Percentiles rank a stretch among this genome's conserved stretches.
Evolutionary conservation across 2,797 vertebrate species (phyloP).

Genomic region (Sebastes alutus): DNA sequence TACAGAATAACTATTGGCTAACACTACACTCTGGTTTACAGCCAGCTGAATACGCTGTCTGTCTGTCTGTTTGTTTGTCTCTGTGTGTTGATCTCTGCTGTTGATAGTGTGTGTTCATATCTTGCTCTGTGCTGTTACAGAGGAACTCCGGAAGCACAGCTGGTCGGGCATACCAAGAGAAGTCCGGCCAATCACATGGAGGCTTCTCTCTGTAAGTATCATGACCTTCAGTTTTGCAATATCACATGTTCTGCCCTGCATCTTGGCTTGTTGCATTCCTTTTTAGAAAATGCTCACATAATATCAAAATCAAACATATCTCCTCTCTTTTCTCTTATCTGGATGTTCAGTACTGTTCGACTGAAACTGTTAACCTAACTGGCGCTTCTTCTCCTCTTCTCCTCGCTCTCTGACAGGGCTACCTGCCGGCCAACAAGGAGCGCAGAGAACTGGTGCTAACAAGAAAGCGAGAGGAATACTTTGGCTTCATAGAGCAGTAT

Average conservation of each 20-base stretch:
- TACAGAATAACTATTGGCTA: background rate
- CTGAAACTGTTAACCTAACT: background rate
- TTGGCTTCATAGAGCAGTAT: slow-evolving; percentile 98
- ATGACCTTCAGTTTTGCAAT: background rate
- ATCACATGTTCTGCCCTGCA: background rate
- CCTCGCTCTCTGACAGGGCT: slow-evolving; percentile 83
- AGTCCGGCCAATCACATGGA: slow-evolving; percentile 96
- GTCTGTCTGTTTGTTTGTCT: background rate
- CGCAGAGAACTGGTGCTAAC: slow-evolving; percentile 91
- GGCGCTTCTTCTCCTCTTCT: background rate
- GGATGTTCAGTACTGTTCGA: background rate
- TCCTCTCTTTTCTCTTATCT: slow-evolving; percentile 18
- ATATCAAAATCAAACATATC: slow-evolving; percentile 1
- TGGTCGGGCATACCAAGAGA: slow-evolving; percentile 97
- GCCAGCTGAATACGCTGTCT: background rate
- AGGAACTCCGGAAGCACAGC: slow-evolving; percentile 96
- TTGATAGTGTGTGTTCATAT: background rate
- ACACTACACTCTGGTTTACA: background rate
- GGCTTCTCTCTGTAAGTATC: slow-evolving; percentile 93
- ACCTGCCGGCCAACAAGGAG: slow-evolving; percentile 95
- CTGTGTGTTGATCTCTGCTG: background rate
- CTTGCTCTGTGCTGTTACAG: slow-evolving; percentile 71
- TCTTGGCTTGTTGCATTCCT: background rate
- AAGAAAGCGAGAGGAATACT: slow-evolving; percentile 96
- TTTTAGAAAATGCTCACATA: background rate